phyloP scores from a whole-genome alignment of 2,113 vertebrate species.

The Ctenodactylus gundi region DNA sequence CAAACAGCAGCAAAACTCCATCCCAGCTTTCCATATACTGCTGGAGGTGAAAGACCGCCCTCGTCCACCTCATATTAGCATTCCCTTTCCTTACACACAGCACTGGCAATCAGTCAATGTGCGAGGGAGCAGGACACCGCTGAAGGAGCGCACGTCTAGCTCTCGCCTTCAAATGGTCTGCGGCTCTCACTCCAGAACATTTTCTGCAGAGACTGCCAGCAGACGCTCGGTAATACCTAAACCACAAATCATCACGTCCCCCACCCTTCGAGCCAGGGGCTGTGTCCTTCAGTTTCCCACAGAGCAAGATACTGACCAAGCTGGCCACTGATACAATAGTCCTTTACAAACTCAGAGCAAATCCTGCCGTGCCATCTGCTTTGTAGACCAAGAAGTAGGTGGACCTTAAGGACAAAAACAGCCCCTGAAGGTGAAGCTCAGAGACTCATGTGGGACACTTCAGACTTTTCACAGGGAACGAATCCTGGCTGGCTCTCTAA shows the following conservation, averaged over 20 bases:
- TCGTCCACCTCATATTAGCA: conserved; percentile 46
- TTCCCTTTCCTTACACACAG: not conserved
- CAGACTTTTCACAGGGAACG: conserved; percentile 47
- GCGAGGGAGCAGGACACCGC: conserved; percentile 33
- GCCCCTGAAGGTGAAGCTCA: conserved; percentile 3
- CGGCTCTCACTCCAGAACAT: conserved; percentile 64
- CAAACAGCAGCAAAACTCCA: not conserved
- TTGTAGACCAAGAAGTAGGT: conserved; percentile 49
- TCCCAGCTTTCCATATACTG: not conserved
- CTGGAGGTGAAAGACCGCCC: conserved; percentile 8
- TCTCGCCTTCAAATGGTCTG: conserved; percentile 45
- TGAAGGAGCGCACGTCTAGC: not conserved
- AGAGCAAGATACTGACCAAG: conserved; percentile 70
- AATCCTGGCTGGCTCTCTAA: conserved; percentile 68
- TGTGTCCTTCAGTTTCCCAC: conserved; percentile 71
- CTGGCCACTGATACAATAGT: conserved; percentile 78
- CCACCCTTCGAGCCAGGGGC: conserved; percentile 73
- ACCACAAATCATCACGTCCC: conserved; percentile 81
- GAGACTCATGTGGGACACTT: not conserved
- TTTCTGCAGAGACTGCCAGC: conserved; percentile 80
- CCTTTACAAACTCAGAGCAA: conserved; percentile 70
- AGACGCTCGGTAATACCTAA: conserved; percentile 83
- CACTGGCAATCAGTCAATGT: not conserved
- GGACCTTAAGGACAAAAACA: conserved; percentile 68
- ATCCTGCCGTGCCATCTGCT: conserved; percentile 60